Percentiles rank a stretch among this genome's conserved stretches.
These are phyloP conservation scores for Teleopsis dalmanni DNA, from an alignment of 1,140 invertebrate species.

Conservation along the genomic window DNA sequence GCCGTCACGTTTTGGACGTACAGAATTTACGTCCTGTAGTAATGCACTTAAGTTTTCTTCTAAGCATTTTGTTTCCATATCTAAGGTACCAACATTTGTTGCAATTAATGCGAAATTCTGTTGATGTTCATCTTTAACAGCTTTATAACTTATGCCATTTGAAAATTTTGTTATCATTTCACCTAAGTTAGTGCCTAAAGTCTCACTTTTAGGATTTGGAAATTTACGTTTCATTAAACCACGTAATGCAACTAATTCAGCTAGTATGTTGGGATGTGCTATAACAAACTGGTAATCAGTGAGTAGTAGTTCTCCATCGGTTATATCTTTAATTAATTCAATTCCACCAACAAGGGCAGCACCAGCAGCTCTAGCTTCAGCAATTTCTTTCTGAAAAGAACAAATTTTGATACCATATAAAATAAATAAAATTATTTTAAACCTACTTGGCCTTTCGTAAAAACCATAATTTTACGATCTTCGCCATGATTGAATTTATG, in stretches of 20 bases:
- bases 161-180: constrained; percentile 55
- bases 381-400: constrained; percentile 45
- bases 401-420: neutral
- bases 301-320: constrained; percentile 58
- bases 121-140: constrained; percentile 55
- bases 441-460: constrained; percentile 54
- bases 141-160: constrained; percentile 59
- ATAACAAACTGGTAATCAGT: constrained; percentile 67
- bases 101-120: constrained; percentile 61
- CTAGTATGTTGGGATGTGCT: constrained; percentile 68
- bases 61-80: constrained; percentile 61
- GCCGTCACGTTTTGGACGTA: constrained; percentile 55
- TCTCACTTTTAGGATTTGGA: constrained; percentile 60
- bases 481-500: constrained; percentile 58
- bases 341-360: constrained; percentile 59
- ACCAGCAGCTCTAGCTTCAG: constrained; percentile 57
- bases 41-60: constrained; percentile 62
- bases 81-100: constrained; percentile 57
- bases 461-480: constrained; percentile 58
- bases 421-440: neutral
- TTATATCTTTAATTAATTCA: constrained; percentile 66
- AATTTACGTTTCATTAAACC: constrained; percentile 69
- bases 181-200: constrained; percentile 56
- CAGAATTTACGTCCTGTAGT: constrained; percentile 54
- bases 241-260: constrained; percentile 63